A percentile compares a stretch with the other conserved stretches of the same genome.
These are phyloP conservation scores for Eupithecia centaureata DNA, from an alignment of 2,888 invertebrate genomes.

Conservation along the genomic window DNA sequence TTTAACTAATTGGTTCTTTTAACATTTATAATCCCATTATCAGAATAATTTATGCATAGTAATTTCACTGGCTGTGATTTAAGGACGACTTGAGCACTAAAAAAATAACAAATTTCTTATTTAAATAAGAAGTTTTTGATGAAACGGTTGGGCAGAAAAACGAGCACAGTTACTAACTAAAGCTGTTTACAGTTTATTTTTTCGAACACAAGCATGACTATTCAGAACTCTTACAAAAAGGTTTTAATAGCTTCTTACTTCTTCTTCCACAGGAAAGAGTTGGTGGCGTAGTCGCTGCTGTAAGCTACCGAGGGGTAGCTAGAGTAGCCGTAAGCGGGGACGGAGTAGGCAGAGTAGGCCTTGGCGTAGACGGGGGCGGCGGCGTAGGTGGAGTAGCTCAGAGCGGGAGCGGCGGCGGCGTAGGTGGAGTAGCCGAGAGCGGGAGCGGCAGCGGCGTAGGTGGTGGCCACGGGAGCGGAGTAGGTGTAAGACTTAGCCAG, in stretches of 20 bases:
- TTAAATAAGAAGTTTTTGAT: no score
- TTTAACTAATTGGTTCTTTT: no score
- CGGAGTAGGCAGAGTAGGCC: slow-evolving; percentile 43
- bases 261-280: slow-evolving; percentile 37
- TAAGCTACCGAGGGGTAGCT: slow-evolving; percentile 34
- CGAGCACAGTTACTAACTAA: slow-evolving; percentile 17
- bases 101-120: no score
- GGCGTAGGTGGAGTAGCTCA: slow-evolving; percentile 59
- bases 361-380: slow-evolving; percentile 42
- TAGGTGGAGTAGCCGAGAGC: slow-evolving; percentile 22
- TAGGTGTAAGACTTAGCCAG: slow-evolving; percentile 20
- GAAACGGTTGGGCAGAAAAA: not conserved
- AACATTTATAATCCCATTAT: no score
- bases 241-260: slow-evolving; percentile 31
- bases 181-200: slow-evolving; percentile 31
- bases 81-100: no score
- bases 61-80: no score
- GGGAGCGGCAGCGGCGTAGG: slow-evolving; percentile 20
- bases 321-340: slow-evolving; percentile 38
- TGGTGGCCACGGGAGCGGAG: slow-evolving; percentile 56
- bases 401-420: slow-evolving; percentile 55
- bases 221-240: slow-evolving; percentile 24
- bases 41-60: no score
- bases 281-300: slow-evolving; percentile 31
- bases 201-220: slow-evolving; percentile 31